Conservation (phyloP, 1,140 invertebrate species). For the Triops longicaudatus region DNA sequence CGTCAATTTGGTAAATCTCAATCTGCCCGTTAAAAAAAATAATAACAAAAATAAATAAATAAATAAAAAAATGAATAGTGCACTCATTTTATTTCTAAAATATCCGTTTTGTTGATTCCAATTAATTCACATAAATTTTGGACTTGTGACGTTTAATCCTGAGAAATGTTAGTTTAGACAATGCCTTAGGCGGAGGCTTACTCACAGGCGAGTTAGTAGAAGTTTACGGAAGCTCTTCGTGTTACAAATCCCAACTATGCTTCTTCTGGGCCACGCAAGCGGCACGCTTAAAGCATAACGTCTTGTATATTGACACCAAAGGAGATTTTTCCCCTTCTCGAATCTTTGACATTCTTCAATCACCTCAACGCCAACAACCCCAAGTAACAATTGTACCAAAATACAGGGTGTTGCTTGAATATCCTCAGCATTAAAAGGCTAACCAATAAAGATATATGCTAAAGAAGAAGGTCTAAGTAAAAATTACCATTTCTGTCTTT, state of each 20-base stretch:
- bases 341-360: neutral
- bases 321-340: neutral
- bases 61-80: too few species aligned
- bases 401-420: neutral
- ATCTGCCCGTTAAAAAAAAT: neutral
- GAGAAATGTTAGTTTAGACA: slow-evolving; percentile 10
- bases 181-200: slow-evolving; percentile 8
- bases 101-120: too few species aligned
- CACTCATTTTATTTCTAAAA: too few species aligned
- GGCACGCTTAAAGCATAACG: neutral
- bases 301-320: slow-evolving; percentile 17
- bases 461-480: too few species aligned
- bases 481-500: too few species aligned
- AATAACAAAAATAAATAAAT: too few species aligned
- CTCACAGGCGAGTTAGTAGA: slow-evolving; percentile 21
- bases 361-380: neutral
- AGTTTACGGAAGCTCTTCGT: slow-evolving; percentile 20
- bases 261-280: slow-evolving; percentile 20
- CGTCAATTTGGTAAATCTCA: neutral
- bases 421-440: too few species aligned
- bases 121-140: too few species aligned
- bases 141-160: too few species aligned
- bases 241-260: slow-evolving; percentile 11
- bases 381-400: neutral
- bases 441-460: too few species aligned